Percentiles rank a stretch among this genome's conserved stretches.
phyloP scores from a whole-genome alignment of 2,888 invertebrate genomes.

The Dasypogon diadema region DNA sequence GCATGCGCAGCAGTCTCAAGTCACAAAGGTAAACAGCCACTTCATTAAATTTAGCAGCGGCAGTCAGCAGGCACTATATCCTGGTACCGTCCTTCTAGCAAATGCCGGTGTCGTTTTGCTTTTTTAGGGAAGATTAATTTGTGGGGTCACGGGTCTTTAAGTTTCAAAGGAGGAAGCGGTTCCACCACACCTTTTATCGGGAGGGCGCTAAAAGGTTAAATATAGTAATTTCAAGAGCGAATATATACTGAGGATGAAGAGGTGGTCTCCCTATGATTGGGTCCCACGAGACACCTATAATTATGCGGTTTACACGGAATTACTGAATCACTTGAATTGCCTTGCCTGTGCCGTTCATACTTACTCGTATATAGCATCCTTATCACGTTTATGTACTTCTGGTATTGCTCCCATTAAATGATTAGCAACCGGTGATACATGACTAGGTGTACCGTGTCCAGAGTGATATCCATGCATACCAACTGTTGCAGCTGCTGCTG shows the following conservation, averaged over 20 bases:
- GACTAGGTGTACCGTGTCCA: constrained; percentile 75
- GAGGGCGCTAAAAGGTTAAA: constrained; percentile 57
- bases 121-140: constrained; percentile 9
- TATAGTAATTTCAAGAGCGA: constrained; percentile 57
- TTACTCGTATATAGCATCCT: constrained; percentile 99
- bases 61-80: neutral
- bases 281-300: constrained; percentile 5
- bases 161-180: constrained; percentile 5
- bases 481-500: constrained; percentile 74
- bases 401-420: constrained; percentile 88
- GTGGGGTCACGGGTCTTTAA: constrained; percentile 32
- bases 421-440: constrained; percentile 86
- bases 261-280: constrained; percentile 31
- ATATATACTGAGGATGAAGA: constrained; percentile 39
- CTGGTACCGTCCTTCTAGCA: constrained; percentile 32
- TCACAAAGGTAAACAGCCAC: constrained; percentile 14
- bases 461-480: constrained; percentile 74
- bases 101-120: constrained; percentile 11
- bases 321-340: constrained; percentile 35
- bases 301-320: constrained; percentile 51
- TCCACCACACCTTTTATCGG: constrained; percentile 43
- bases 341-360: constrained; percentile 66
- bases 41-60: constrained; percentile 1
- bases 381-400: constrained; percentile 96
- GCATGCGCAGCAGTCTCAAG: constrained; percentile 7